Evolutionary conservation across 2,113 vertebrate genomes (phyloP), one percentile per base, ranked within the genome.

Genomic region (Furnarius figulus): DNA sequence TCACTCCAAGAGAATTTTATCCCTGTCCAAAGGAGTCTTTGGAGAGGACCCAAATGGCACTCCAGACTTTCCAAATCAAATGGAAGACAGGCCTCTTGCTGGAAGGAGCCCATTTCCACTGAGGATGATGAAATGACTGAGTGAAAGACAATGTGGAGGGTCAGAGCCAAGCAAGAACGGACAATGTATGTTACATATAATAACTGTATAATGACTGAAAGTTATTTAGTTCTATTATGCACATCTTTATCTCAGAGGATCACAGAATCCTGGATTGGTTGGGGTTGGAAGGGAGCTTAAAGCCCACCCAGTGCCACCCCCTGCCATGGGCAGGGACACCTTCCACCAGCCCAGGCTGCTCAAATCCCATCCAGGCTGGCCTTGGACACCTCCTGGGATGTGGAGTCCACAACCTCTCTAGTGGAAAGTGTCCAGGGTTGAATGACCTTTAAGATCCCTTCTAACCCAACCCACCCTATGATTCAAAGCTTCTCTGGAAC

Each of bases 361-460:
- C 61, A 40, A 66, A 8, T 15, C n/a, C 30, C 1, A 0, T 40
- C n/a, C 61, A 56, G 1, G 2, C 30, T 30, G 42, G 3, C 19
- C 35, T 47, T 40, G 59, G 30, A 19, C 30, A 40, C 24, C 42
- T 2, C 61, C 35, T 66, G 61, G 52, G 30, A 8, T 61, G 58
- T 17, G 35, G 23, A 61, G 24, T 37, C 58, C 58, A 25, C 23
- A 61, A 23, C 10, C n/a, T 59, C 23, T 35, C 14, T 37, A 37
- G 14, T 59, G 58, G 56, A 24, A 35, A 23, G 33, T 7, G 14
- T 61, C n/a, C 24, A 25, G 58, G 24, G 23, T 27, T 61, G 35
- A 17, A 44, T 37, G 21, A 52, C 15, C 22, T 8, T 44, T 14
- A 33, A 33, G 14, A 9, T 18, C 84, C 27, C 8, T 53, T 24